Evolutionary conservation across 1,140 invertebrate species (phyloP).

Genomic region (Panagrolaimus sp.): DNA sequence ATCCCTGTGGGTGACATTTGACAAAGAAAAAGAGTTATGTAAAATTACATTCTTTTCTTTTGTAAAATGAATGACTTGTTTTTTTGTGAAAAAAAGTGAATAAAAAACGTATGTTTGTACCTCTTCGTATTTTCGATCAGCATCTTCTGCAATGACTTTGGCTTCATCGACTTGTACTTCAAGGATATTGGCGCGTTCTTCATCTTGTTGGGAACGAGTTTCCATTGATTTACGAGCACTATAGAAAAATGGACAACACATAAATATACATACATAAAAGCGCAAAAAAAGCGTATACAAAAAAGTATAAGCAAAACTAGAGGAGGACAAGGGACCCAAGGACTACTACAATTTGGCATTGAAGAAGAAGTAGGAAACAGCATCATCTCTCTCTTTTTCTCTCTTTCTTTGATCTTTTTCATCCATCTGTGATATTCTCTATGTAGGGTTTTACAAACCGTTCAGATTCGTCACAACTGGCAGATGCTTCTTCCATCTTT

Average conservation of each 20-base stretch:
- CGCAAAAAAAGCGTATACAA: slow-evolving; percentile 23
- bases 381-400: background rate
- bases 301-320: slow-evolving; percentile 12
- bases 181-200: slow-evolving; percentile 85
- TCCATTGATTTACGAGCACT: slow-evolving; percentile 97
- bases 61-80: too few relatives aligned
- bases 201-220: slow-evolving; percentile 96
- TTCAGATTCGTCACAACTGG: slow-evolving; percentile 96
- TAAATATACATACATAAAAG: background rate
- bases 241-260: slow-evolving; percentile 50
- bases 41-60: too few relatives aligned
- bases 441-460: slow-evolving; percentile 67
- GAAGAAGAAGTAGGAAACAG: slow-evolving; percentile 17
- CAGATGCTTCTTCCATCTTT: slow-evolving; percentile 95
- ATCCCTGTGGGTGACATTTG: too few relatives aligned
- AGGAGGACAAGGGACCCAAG: slow-evolving; percentile 15
- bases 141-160: slow-evolving; percentile 93
- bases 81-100: too few relatives aligned
- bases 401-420: too few relatives aligned
- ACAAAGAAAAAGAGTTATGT: too few relatives aligned
- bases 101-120: slow-evolving; percentile 62
- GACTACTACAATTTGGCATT: slow-evolving; percentile 12
- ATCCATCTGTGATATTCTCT: too few relatives aligned
- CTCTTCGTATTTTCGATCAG: slow-evolving; percentile 99
- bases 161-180: slow-evolving; percentile 90